Evolutionary conservation across 64 coral and sea anemone species (phyloP).

Genomic region (Montipora efflorescens): DNA sequence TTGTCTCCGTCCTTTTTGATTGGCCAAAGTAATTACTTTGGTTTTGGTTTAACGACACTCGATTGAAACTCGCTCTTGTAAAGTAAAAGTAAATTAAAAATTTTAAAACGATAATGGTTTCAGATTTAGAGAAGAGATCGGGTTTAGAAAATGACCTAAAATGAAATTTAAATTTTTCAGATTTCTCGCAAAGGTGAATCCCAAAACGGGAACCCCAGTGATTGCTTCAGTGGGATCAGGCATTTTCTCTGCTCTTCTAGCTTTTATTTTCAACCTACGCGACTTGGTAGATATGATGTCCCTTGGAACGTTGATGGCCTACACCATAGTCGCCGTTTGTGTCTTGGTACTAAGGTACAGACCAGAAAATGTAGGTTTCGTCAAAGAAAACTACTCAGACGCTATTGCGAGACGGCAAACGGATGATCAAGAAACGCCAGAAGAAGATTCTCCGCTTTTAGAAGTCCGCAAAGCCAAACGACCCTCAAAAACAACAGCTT

Average conservation of each 20-base stretch:
- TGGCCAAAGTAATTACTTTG: too few relatives aligned
- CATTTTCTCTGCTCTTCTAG: constrained; percentile 18
- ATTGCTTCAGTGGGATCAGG: constrained; percentile 39
- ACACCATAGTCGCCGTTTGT: constrained; percentile 23
- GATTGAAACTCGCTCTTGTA: too few relatives aligned
- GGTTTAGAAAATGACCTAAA: background rate
- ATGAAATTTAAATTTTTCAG: background rate
- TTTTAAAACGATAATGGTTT: too few relatives aligned
- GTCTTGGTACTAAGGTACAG: constrained; percentile 11
- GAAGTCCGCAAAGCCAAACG: background rate
- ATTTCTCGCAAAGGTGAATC: constrained; percentile 60
- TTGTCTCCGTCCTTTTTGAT: too few relatives aligned
- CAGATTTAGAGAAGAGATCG: too few relatives aligned
- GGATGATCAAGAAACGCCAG: background rate
- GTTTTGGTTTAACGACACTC: too few relatives aligned
- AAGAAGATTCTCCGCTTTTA: background rate
- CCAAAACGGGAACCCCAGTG: constrained; percentile 28
- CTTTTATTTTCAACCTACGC: constrained; percentile 49
- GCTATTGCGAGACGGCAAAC: too few relatives aligned
- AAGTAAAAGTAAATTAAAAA: too few relatives aligned
- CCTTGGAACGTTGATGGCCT: constrained; percentile 19
- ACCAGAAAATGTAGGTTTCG: background rate
- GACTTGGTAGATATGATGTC: constrained; percentile 56
- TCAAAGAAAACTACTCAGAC: background rate
- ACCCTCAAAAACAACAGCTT: background rate